phyloP scores from a whole-genome alignment of 2,113 vertebrate species.

The Prionailurus viverrinus region DNA sequence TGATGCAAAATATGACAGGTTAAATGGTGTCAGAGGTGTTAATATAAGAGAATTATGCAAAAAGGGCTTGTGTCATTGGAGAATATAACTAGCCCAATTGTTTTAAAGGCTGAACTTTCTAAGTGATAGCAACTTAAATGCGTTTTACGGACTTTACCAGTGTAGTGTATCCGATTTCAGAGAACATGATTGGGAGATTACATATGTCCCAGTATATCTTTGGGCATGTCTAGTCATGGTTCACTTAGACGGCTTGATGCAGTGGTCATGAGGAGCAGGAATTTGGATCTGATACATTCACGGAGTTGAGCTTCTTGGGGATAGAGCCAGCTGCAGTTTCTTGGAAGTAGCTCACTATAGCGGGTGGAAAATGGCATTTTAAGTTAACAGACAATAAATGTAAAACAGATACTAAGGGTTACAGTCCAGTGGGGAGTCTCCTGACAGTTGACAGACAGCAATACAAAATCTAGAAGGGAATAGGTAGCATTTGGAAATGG shows the following conservation, averaged over 20 bases:
- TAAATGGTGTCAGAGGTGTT: neutral
- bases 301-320: neutral
- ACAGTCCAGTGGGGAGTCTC: neutral
- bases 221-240: neutral
- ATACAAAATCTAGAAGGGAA: neutral
- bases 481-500: neutral
- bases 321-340: neutral
- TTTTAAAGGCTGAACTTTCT: neutral
- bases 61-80: neutral
- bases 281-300: neutral
- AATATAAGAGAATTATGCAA: neutral
- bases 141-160: neutral
- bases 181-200: neutral
- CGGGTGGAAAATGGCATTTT: neutral
- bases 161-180: neutral
- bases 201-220: too few relatives aligned
- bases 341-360: neutral
- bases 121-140: neutral
- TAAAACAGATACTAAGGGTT: neutral
- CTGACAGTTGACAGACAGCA: neutral
- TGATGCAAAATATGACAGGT: neutral
- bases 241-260: neutral
- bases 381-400: neutral
- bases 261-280: neutral
- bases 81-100: neutral